Percentiles rank a stretch among this genome's conserved stretches.
phyloP scores from a whole-genome alignment of 1,140 invertebrate species.

The Euglossa dilemma region DNA sequence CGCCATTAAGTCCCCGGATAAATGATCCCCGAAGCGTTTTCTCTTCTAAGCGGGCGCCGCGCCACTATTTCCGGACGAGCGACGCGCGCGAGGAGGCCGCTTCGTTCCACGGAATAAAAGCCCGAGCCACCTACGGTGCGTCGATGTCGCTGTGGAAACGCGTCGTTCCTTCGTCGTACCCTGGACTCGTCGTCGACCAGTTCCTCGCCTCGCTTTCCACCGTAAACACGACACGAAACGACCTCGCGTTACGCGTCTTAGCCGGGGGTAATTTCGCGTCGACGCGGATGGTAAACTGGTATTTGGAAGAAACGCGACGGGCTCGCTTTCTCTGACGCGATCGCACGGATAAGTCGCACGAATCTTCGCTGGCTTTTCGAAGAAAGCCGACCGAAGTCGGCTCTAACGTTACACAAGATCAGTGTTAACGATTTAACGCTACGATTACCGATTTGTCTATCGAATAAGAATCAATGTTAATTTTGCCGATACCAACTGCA shows the following conservation, averaged over 20 bases:
- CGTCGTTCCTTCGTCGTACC: background rate
- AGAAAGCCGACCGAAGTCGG: no score
- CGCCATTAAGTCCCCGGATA: constrained; percentile 69
- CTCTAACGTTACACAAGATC: no score
- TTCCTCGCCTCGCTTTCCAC: background rate
- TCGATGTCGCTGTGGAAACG: constrained; percentile 47
- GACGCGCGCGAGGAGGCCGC: constrained; percentile 23
- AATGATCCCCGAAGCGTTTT: constrained; percentile 65
- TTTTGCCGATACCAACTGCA: no score
- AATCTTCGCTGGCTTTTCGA: no score
- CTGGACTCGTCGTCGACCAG: background rate
- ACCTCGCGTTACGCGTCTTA: background rate
- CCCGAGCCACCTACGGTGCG: constrained; percentile 47
- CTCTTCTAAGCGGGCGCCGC: constrained; percentile 25
- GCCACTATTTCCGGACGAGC: constrained; percentile 62
- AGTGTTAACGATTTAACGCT: no score
- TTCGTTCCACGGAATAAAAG: constrained; percentile 64
- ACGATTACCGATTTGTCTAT: no score
- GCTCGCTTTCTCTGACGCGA: no score
- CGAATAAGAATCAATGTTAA: no score
- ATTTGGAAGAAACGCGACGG: no score
- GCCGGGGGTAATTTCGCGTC: background rate
- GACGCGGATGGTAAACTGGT: no score
- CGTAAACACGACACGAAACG: background rate
- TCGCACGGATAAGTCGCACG: no score